Evolutionary conservation across 2,113 vertebrate species (phyloP).

Genomic region (Silurus asotus): DNA sequence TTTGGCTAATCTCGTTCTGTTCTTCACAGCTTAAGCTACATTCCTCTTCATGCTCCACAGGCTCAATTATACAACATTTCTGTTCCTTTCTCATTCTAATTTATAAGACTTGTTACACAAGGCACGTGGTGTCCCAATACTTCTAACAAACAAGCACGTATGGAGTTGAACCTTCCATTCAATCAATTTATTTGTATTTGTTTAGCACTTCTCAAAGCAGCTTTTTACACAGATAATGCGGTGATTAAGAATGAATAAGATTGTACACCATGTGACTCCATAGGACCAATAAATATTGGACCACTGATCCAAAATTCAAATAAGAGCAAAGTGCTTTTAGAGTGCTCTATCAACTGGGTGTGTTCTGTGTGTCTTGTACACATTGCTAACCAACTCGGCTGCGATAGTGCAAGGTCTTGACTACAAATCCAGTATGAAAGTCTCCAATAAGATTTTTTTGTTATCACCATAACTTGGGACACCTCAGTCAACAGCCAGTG

Average conservation of each 20-base stretch:
- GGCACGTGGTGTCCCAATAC: slow-evolving; percentile 52
- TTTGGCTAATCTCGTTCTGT: neutral
- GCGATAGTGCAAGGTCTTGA: neutral
- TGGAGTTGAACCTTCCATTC: neutral
- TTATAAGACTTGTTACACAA: slow-evolving; percentile 57
- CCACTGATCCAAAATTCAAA: neutral
- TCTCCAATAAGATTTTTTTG: neutral
- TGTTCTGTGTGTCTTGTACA: neutral
- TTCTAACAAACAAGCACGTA: neutral
- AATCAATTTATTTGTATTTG: no score
- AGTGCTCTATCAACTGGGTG: neutral
- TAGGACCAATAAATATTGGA: slow-evolving; percentile 45
- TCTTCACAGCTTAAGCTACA: neutral
- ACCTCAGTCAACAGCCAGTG: neutral
- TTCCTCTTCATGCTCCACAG: neutral
- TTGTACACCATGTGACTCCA: slow-evolving; percentile 59
- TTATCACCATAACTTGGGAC: neutral
- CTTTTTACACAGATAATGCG: no score
- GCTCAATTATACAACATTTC: slow-evolving; percentile 12
- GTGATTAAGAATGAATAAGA: slow-evolving; percentile 64
- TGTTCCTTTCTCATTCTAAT: neutral
- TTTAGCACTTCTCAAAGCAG: no score
- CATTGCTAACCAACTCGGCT: neutral
- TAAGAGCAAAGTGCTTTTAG: neutral
- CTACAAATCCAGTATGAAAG: neutral